Conservation (phyloP, 1,140 invertebrate genomes). For the Anagrus nilaparvatae region DNA sequence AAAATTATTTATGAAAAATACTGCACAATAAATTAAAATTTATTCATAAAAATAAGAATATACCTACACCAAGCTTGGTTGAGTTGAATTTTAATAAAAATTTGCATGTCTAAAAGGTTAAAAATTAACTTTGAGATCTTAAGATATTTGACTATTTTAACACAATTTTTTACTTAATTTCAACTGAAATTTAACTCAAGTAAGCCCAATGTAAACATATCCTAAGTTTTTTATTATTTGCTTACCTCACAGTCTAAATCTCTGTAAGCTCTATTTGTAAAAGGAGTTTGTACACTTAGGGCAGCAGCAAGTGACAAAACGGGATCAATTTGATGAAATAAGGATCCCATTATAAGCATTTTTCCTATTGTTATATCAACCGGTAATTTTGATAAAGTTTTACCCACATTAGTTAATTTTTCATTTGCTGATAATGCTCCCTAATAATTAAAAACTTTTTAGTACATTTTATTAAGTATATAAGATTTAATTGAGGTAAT, state of each 20-base stretch:
- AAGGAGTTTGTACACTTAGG: slow-evolving; percentile 87
- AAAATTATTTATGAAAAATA: too few relatives aligned
- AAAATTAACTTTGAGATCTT: too few relatives aligned
- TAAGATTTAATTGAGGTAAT: slow-evolving; percentile 21
- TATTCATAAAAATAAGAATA: too few relatives aligned
- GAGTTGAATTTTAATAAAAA: too few relatives aligned
- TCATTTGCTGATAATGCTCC: slow-evolving; percentile 76
- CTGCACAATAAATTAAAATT: too few relatives aligned
- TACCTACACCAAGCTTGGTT: too few relatives aligned
- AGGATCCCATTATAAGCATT: slow-evolving; percentile 87
- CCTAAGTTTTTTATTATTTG: slow-evolving; percentile 1
- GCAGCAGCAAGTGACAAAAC: slow-evolving; percentile 83
- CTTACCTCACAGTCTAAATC: slow-evolving; percentile 71
- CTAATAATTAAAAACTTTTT: slow-evolving; percentile 36
- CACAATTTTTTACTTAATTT: too few relatives aligned
- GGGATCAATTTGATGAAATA: slow-evolving; percentile 87
- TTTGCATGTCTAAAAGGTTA: background rate
- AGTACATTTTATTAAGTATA: background rate
- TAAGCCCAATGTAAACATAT: too few relatives aligned
- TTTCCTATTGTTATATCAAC: slow-evolving; percentile 94
- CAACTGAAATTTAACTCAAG: too few relatives aligned
- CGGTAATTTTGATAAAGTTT: slow-evolving; percentile 78
- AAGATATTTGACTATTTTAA: too few relatives aligned
- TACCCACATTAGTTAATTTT: slow-evolving; percentile 81
- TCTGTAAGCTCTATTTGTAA: slow-evolving; percentile 79